Evolutionary conservation across 2,113 vertebrate genomes (phyloP).

Genomic region (Misgurnus mizolepis): DNA sequence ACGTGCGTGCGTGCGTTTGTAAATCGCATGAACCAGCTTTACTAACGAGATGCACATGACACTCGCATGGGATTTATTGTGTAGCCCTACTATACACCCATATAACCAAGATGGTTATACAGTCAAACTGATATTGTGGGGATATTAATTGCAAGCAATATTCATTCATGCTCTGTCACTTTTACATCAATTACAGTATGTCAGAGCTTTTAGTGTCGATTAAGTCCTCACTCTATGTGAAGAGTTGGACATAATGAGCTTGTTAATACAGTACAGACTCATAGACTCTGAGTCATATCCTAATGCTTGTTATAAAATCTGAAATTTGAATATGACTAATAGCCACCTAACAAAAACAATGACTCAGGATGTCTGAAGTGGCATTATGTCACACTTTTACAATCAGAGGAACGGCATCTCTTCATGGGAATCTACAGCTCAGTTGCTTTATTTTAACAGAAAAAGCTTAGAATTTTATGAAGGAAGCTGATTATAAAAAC

Average conservation of each 20-base stretch:
- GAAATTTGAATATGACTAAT: constrained; percentile 45
- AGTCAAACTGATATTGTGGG: neutral
- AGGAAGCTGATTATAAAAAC: neutral
- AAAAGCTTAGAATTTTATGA: neutral
- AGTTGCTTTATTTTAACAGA: neutral
- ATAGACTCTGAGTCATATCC: constrained; percentile 47
- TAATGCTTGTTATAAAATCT: constrained; percentile 42
- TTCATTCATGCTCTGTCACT: neutral
- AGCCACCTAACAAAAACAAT: constrained; percentile 45
- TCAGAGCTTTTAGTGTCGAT: constrained; percentile 21
- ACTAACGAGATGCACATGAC: too few relatives aligned
- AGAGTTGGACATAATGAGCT: constrained; percentile 25
- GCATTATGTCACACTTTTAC: neutral
- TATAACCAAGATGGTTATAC: too few relatives aligned
- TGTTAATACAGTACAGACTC: constrained; percentile 39
- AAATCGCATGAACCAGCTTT: too few relatives aligned
- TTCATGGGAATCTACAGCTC: neutral
- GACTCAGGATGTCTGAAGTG: constrained; percentile 61
- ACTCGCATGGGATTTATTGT: too few relatives aligned
- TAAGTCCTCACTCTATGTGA: constrained; percentile 1
- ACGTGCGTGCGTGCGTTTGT: too few relatives aligned
- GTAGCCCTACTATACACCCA: too few relatives aligned
- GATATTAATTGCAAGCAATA: neutral
- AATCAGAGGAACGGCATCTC: constrained; percentile 20
- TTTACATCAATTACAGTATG: constrained; percentile 3